These are phyloP conservation scores for Sternarchorhynchus goeldii DNA, from an alignment of 2,797 vertebrate genomes.

Conservation along the genomic window DNA sequence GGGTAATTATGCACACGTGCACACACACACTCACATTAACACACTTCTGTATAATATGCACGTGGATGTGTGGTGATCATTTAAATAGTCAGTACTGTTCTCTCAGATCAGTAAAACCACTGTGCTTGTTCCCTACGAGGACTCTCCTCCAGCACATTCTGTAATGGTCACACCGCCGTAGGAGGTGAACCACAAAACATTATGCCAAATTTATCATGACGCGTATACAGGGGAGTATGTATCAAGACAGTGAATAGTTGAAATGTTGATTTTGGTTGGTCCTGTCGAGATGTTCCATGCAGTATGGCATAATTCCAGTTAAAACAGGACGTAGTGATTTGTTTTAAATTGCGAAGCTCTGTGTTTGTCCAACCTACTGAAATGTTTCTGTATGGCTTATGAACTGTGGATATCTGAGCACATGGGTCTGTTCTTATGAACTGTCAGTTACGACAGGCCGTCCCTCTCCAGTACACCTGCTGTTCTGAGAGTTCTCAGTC, in stretches of 20 bases:
- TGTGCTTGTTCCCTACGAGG: neutral
- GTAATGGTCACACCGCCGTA: neutral
- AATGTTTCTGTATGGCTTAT: conserved; percentile 1
- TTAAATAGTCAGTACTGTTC: neutral
- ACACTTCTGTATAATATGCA: neutral
- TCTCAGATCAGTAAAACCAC: neutral
- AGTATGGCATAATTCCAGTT: too few species aligned
- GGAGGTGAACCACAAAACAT: neutral
- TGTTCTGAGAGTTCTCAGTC: conserved; percentile 19
- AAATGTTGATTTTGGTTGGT: too few species aligned
- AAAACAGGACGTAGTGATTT: too few species aligned
- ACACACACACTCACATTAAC: neutral
- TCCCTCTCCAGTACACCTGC: conserved; percentile 30
- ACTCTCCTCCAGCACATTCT: neutral
- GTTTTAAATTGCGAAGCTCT: neutral
- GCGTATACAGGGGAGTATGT: too few species aligned
- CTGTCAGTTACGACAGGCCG: conserved; percentile 32
- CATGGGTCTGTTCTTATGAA: neutral
- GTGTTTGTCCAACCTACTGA: neutral
- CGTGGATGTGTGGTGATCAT: neutral
- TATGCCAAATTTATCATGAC: too few species aligned
- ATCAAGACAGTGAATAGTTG: too few species aligned
- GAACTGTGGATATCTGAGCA: neutral
- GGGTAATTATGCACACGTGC: conserved; percentile 8
- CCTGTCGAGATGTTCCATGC: too few species aligned